These are phyloP conservation scores for Sturmia bella DNA, from an alignment of 2,888 invertebrate genomes.

Conservation along the genomic window DNA sequence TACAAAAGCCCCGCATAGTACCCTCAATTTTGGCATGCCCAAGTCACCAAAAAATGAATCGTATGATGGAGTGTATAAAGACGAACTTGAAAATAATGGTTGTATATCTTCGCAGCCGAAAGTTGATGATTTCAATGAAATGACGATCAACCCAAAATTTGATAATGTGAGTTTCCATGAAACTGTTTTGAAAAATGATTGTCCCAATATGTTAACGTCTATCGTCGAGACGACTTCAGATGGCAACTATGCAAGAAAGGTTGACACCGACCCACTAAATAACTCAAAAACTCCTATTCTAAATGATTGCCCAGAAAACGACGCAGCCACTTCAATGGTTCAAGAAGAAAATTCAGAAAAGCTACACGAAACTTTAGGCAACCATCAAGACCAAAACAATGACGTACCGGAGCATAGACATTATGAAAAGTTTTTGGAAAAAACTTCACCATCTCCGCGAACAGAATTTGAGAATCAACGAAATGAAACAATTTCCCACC, in stretches of 20 bases:
- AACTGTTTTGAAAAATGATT: neutral
- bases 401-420: neutral
- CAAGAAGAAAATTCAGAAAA: neutral
- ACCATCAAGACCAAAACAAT: neutral
- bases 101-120: slow-evolving; percentile 6
- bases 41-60: slow-evolving; percentile 18
- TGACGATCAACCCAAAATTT: neutral
- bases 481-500: slow-evolving; percentile 9
- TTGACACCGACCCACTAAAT: neutral
- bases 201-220: slow-evolving; percentile 4
- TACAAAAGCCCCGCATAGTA: slow-evolving; percentile 18
- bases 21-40: neutral
- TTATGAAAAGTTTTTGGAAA: slow-evolving; percentile 39
- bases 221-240: neutral
- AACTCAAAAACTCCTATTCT: slow-evolving; percentile 12
- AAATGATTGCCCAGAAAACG: slow-evolving; percentile 7
- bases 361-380: slow-evolving; percentile 9
- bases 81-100: slow-evolving; percentile 18
- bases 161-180: slow-evolving; percentile 22
- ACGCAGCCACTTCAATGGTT: neutral
- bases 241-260: slow-evolving; percentile 1
- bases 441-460: slow-evolving; percentile 22
- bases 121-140: slow-evolving; percentile 7
- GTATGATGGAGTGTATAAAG: slow-evolving; percentile 7
- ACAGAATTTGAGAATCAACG: slow-evolving; percentile 18